Evolutionary conservation across 1,140 invertebrate species (phyloP), one percentile per base, ranked within the genome.

Genomic region (Papilio machaon): DNA sequence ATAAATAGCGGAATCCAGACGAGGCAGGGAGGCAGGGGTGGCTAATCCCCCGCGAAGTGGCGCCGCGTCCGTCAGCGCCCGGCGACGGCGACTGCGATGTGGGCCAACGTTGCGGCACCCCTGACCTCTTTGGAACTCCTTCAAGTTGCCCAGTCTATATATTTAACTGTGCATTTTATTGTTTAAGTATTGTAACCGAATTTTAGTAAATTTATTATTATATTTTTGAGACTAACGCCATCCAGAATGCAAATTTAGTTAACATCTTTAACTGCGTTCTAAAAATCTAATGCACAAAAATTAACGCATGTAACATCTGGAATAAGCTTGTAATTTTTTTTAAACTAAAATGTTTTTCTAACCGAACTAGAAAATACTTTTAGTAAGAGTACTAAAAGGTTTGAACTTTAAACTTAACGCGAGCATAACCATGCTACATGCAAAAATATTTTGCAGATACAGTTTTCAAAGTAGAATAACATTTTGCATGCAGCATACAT

Each of bases 31-130:
- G 7, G 6, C 7, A 52, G 23, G 77, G 78, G 58, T 75, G 49
- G 79, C 70, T 90, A 87, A 89, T 88, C 83, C 85, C 85, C 81
- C 74, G 46, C 74, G 46, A 73, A 82, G 73, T 83, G 84, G 83
- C 86, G 87, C 85, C 85, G 79, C 49, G 81, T 76, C 38, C 80
- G 78, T 83, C 80, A 82, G 85, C 81, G 81, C 77, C 23, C 38
- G 78, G 73, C 70, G 83, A 82, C 81, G 58, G 60, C 60, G 58
- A 23, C 60, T 19, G 23, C 60, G 75, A 84, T 84, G 85, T 86
- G 85, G 85, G 85, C 77, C 84, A 88, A 87, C 80, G 84, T 35
- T 70, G 64, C 83, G 83, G 83, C 84, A 82, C 80, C 84, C 81
- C 52, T 70, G 78, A 52, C 80, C 70, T 11, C 82, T 58, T 78